Evolutionary conservation across 23 tunicate genomes (phyloP).

Genomic region (Clavelina lepadiformis): DNA sequence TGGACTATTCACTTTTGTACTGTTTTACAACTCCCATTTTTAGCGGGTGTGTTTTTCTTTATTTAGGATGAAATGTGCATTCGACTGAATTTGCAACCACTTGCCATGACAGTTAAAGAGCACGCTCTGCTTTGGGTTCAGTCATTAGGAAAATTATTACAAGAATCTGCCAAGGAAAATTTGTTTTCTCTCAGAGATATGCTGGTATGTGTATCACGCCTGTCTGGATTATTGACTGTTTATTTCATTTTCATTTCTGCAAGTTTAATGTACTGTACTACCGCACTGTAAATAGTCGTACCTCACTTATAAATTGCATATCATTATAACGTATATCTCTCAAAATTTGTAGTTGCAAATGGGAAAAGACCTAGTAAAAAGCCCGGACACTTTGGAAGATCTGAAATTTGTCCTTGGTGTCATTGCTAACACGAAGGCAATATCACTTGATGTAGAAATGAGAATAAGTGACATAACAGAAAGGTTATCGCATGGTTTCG

Average conservation of each 20-base stretch:
- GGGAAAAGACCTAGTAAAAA: conserved; percentile 45
- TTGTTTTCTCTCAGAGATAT: conserved; percentile 53
- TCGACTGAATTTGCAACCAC: conserved; percentile 70
- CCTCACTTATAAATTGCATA: neutral
- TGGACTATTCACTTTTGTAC: neutral
- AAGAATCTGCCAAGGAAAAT: conserved; percentile 81
- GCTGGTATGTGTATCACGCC: conserved; percentile 59
- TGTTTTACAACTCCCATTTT: neutral
- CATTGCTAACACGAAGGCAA: conserved; percentile 68
- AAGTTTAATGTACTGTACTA: neutral
- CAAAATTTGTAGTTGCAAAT: conserved; percentile 42
- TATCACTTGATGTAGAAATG: conserved; percentile 86
- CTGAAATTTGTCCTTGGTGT: conserved; percentile 74
- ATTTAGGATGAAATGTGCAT: conserved; percentile 84
- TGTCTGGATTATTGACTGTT: too few species aligned
- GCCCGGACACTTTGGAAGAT: conserved; percentile 84
- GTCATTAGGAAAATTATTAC: conserved; percentile 70
- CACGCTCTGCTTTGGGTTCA: conserved; percentile 91
- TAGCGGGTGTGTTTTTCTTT: neutral
- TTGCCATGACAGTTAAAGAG: conserved; percentile 78
- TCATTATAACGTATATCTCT: neutral
- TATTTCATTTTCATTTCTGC: neutral
- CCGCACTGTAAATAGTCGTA: neutral
- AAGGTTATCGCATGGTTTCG: too few species aligned
- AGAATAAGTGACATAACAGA: conserved; percentile 81